Conservation (phyloP, 2,797 vertebrate genomes). For the Psittacula derbiana region DNA sequence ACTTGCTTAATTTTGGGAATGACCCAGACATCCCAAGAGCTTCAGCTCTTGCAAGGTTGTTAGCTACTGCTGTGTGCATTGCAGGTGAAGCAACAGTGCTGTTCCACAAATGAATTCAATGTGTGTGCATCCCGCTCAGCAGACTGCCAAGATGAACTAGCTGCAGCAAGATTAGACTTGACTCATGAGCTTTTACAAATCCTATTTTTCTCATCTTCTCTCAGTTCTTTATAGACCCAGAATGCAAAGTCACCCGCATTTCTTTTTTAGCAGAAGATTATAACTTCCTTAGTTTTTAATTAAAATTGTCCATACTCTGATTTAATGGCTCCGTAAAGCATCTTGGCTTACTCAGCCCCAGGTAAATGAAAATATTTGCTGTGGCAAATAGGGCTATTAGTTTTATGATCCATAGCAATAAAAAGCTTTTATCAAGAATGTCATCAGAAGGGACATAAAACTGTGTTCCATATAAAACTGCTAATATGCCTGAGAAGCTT, state of each 20-base stretch:
- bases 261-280: not conserved
- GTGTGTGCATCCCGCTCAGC: not conserved
- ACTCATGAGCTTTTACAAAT: not conserved
- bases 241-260: not conserved
- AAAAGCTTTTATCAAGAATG: constrained; percentile 42
- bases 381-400: constrained; percentile 69
- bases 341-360: constrained; percentile 43
- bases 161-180: not conserved
- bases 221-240: not conserved
- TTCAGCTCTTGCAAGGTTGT: not conserved
- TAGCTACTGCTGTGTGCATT: not conserved
- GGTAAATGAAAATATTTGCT: constrained; percentile 74
- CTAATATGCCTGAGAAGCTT: constrained; percentile 24
- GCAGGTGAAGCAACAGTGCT: not conserved
- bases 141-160: not conserved
- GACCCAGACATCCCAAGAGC: not conserved
- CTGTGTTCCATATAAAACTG: constrained; percentile 26
- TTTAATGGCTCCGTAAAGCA: constrained; percentile 60
- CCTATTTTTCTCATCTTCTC: not conserved
- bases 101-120: not conserved
- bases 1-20: not conserved
- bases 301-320: constrained; percentile 41
- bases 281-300: constrained; percentile 59
- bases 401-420: constrained; percentile 62
- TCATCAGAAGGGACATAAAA: constrained; percentile 57